These are phyloP conservation scores for Stenichneumon culpator DNA, from an alignment of 2,888 invertebrate species.

Conservation along the genomic window DNA sequence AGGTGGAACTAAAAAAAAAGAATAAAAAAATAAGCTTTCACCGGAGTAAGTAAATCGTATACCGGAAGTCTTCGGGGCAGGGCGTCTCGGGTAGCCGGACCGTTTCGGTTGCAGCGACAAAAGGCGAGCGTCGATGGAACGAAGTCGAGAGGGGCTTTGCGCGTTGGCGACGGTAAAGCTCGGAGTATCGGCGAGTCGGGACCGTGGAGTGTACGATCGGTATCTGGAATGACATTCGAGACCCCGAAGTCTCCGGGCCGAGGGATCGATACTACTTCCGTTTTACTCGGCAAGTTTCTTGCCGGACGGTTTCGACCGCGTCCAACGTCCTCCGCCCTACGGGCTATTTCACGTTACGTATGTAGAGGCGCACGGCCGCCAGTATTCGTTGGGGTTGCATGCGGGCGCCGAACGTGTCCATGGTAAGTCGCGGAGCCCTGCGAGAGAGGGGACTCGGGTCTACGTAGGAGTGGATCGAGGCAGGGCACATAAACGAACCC, in stretches of 20 bases:
- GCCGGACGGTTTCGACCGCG: background rate
- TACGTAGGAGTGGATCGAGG: slow-evolving; percentile 2
- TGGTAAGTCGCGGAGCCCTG: slow-evolving; percentile 9
- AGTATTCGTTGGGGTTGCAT: background rate
- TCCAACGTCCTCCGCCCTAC: slow-evolving; percentile 19
- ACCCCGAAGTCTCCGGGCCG: slow-evolving; percentile 4
- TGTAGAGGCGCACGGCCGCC: slow-evolving; percentile 16
- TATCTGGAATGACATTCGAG: slow-evolving; percentile 46
- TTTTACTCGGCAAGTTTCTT: slow-evolving; percentile 34
- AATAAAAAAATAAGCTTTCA: slow-evolving; percentile 1
- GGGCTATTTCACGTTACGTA: slow-evolving; percentile 21
- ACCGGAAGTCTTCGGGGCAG: slow-evolving; percentile 48
- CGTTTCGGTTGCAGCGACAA: background rate
- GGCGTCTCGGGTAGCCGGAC: slow-evolving; percentile 40
- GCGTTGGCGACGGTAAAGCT: background rate
- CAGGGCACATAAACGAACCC: slow-evolving; percentile 63
- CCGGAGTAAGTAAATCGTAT: slow-evolving; percentile 24
- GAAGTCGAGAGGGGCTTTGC: background rate
- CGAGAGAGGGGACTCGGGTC: background rate
- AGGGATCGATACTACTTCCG: slow-evolving; percentile 47
- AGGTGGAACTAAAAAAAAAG: slow-evolving; percentile 43
- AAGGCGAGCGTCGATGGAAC: background rate
- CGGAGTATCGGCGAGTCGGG: slow-evolving; percentile 20
- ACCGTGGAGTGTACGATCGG: slow-evolving; percentile 29
- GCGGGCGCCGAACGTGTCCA: slow-evolving; percentile 19